Evolutionary conservation across 2,113 vertebrate genomes (phyloP).

Genomic region (Hepsetus odoe): DNA sequence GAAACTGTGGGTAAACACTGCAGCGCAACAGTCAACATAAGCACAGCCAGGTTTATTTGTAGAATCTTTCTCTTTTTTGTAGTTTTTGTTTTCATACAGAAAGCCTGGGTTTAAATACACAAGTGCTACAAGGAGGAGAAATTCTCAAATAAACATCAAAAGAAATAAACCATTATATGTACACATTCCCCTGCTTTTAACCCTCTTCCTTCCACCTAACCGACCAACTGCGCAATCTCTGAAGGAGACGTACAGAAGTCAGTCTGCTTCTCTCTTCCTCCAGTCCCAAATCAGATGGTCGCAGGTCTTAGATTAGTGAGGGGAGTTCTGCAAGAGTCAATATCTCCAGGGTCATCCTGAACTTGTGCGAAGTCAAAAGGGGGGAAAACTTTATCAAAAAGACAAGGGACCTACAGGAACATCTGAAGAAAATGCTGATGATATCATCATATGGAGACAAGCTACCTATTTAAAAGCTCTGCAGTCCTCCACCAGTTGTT

Average conservation of each 20-base stretch:
- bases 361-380: not conserved
- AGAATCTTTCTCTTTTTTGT: slow-evolving; percentile 66
- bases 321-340: slow-evolving; percentile 21
- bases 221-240: not conserved
- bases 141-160: slow-evolving; percentile 53
- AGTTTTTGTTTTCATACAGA: slow-evolving; percentile 63
- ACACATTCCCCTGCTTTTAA: slow-evolving; percentile 43
- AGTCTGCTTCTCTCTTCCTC: not conserved
- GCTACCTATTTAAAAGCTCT: slow-evolving; percentile 35
- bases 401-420: slow-evolving; percentile 40
- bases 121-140: slow-evolving; percentile 76
- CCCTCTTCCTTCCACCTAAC: slow-evolving; percentile 10
- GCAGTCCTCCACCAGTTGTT: slow-evolving; percentile 3
- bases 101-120: slow-evolving; percentile 70
- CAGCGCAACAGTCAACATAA: not conserved
- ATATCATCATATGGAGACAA: slow-evolving; percentile 41
- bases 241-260: slow-evolving; percentile 37
- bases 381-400: slow-evolving; percentile 19
- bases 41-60: slow-evolving; percentile 57
- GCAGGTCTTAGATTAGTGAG: not conserved
- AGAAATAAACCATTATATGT: slow-evolving; percentile 49
- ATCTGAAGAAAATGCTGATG: slow-evolving; percentile 37
- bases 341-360: slow-evolving; percentile 18
- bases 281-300: slow-evolving; percentile 4
- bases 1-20: slow-evolving; percentile 9